Percentiles rank a stretch among this genome's conserved stretches.
phyloP scores from a whole-genome alignment of 2,797 vertebrate species.

The Smutsia temminckii region DNA sequence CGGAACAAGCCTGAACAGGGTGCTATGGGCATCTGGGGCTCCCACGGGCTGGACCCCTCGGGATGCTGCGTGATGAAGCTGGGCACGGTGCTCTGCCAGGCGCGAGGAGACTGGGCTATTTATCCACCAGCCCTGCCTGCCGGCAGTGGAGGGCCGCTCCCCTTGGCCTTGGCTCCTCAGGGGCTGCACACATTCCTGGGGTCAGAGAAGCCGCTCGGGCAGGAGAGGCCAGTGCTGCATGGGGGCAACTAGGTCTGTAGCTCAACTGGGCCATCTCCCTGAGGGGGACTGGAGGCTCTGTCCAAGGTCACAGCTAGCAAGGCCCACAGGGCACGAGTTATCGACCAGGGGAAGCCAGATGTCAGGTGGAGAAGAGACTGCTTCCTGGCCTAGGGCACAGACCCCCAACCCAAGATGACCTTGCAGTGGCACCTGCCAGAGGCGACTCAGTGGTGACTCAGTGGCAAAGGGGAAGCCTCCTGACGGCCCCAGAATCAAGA shows the following conservation, averaged over 20 bases:
- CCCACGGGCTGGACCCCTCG: accelerated
- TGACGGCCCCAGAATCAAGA: background rate
- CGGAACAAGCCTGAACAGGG: too few species aligned
- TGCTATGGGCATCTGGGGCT: background rate
- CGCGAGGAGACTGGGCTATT: accelerated
- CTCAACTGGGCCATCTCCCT: too few species aligned
- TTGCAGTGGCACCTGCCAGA: too few species aligned
- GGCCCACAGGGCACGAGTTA: accelerated
- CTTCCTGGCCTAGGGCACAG: background rate
- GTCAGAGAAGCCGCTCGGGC: background rate
- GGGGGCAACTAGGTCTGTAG: accelerated
- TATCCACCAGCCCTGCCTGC: background rate
- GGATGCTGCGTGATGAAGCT: accelerated
- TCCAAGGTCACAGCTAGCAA: background rate
- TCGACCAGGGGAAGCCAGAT: background rate
- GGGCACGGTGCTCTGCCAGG: too few species aligned
- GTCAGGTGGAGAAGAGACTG: too few species aligned
- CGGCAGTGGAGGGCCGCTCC: accelerated
- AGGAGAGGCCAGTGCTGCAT: accelerated
- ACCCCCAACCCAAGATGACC: background rate
- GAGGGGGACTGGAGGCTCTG: background rate
- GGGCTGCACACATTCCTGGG: background rate
- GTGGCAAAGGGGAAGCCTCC: background rate
- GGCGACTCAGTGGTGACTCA: background rate
- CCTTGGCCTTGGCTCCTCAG: accelerated